A percentile compares a stretch with the other conserved stretches of the same genome.
Conservation (phyloP, 1,140 invertebrate genomes). For the Callitettix versicolor region DNA sequence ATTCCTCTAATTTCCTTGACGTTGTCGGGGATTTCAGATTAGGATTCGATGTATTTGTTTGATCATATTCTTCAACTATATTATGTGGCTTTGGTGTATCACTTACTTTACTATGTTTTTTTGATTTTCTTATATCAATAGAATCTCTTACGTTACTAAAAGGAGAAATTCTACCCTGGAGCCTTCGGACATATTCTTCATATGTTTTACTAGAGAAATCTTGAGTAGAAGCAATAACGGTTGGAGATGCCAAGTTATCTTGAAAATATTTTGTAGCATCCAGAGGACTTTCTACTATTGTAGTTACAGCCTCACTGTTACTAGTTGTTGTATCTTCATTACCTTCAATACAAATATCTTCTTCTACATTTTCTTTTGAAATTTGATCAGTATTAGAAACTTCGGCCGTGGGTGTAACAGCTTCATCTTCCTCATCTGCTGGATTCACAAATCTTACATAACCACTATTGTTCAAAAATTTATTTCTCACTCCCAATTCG, state of each 20-base stretch:
- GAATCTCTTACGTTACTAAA: constrained; percentile 60
- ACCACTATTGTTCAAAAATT: constrained; percentile 46
- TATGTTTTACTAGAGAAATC: constrained; percentile 32
- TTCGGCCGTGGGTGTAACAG: constrained; percentile 21
- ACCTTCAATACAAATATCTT: constrained; percentile 23
- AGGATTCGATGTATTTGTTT: background rate
- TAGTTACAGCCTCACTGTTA: constrained; percentile 26
- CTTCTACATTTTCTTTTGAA: constrained; percentile 26
- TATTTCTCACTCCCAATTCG: constrained; percentile 35
- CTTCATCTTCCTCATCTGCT: constrained; percentile 22
- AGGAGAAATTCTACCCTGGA: constrained; percentile 57
- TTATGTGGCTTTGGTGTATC: constrained; percentile 39
- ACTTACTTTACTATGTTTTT: constrained; percentile 22
- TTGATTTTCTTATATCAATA: constrained; percentile 54
- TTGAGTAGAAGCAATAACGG: background rate
- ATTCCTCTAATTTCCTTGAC: constrained; percentile 48
- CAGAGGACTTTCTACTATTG: constrained; percentile 26
- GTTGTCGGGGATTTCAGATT: constrained; percentile 1
- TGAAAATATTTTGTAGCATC: constrained; percentile 10
- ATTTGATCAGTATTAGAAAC: constrained; percentile 3
- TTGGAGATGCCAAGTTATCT: constrained; percentile 6
- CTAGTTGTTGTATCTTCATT: constrained; percentile 26
- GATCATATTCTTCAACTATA: constrained; percentile 3
- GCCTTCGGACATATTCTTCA: constrained; percentile 51
- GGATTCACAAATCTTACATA: constrained; percentile 56